A percentile compares a stretch with the other conserved stretches of the same genome.
These are phyloP conservation scores for Cyphomyrmex costatus DNA, from an alignment of 1,140 invertebrate genomes.

Conservation along the genomic window DNA sequence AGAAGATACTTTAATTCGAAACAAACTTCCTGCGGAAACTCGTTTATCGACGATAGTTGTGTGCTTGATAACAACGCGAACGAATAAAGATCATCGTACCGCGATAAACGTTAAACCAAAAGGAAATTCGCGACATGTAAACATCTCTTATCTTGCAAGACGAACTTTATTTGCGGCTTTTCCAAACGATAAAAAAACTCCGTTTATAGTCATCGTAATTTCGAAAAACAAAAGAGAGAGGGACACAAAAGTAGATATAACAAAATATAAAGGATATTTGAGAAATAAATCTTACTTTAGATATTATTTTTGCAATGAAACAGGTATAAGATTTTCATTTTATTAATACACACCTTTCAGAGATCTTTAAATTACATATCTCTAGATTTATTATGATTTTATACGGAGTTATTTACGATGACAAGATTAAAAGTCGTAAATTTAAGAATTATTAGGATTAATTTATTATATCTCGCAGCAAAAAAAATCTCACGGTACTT, in stretches of 20 bases:
- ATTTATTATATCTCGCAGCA: neutral
- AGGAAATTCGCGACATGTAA: neutral
- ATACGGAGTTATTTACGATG: neutral
- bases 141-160: slow-evolving; percentile 17
- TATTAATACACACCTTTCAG: neutral
- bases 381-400: neutral
- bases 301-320: neutral
- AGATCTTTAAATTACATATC: neutral
- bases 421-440: neutral
- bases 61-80: neutral
- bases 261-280: neutral
- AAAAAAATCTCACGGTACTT: neutral
- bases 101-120: slow-evolving; percentile 25
- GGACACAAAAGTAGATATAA: neutral
- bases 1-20: neutral
- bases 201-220: neutral
- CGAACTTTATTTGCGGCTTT: slow-evolving; percentile 1
- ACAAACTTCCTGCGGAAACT: slow-evolving; percentile 6
- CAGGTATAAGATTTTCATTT: neutral
- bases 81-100: neutral
- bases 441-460: neutral
- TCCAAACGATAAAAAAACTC: neutral
- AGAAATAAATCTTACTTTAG: neutral
- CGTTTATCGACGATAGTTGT: too few species aligned
- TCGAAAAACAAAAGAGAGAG: neutral